A percentile compares a stretch with the other conserved stretches of the same genome.
These are phyloP conservation scores for Galeopsomyia nigrocyanea DNA, from an alignment of 2,888 invertebrate genomes.

Conservation along the genomic window DNA sequence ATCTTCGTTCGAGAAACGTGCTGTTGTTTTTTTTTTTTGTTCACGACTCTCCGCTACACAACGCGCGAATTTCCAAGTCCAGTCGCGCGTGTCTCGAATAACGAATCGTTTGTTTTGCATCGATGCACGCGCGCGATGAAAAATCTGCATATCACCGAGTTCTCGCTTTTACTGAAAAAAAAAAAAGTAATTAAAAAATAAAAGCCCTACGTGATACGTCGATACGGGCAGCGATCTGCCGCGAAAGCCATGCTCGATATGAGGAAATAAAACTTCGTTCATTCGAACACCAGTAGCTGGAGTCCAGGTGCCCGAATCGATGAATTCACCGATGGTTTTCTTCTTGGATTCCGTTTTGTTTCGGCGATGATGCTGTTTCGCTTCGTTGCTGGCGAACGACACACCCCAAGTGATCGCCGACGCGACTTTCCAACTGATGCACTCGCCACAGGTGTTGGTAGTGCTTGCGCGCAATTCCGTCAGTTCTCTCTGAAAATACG, in stretches of 20 bases:
- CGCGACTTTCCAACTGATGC: conserved; percentile 69
- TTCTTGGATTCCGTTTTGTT: not conserved
- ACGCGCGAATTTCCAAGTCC: too few relatives aligned
- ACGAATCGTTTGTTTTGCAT: too few relatives aligned
- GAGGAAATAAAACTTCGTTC: conserved; percentile 83
- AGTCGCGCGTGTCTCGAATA: too few relatives aligned
- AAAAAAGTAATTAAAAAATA: too few relatives aligned
- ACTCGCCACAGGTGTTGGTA: conserved; percentile 55
- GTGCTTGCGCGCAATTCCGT: not conserved
- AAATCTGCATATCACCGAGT: too few relatives aligned
- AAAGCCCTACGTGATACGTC: conserved; percentile 82
- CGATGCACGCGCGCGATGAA: too few relatives aligned
- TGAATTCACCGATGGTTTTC: not conserved
- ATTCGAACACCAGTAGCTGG: conserved; percentile 78
- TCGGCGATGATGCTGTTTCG: conserved; percentile 32
- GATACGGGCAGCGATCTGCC: conserved; percentile 80
- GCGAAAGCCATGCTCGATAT: conserved; percentile 83
- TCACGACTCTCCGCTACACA: too few relatives aligned
- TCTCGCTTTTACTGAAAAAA: too few relatives aligned
- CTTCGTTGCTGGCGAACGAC: conserved; percentile 68
- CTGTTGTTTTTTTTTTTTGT: too few relatives aligned
- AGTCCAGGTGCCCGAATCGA: conserved; percentile 79
- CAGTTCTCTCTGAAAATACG: conserved; percentile 31
- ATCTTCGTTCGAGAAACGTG: too few relatives aligned
- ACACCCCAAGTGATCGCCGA: conserved; percentile 74